A percentile compares a stretch with the other conserved stretches of the same genome.
These are phyloP conservation scores for Helicolenus hilgendorfi DNA, from an alignment of 2,797 vertebrate species.

Conservation along the genomic window DNA sequence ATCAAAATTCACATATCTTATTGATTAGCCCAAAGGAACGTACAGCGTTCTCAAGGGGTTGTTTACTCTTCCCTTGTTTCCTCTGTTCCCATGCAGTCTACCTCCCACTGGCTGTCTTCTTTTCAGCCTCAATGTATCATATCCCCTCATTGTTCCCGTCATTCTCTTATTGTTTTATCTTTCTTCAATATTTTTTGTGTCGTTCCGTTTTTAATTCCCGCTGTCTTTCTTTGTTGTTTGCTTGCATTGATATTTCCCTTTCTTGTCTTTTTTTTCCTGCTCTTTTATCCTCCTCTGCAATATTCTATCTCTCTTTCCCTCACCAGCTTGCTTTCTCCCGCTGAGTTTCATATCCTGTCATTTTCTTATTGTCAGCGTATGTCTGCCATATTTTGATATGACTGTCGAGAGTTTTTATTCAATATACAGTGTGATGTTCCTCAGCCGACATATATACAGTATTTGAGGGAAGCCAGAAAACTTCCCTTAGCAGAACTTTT, in stretches of 20 bases:
- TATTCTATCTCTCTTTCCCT: constrained; percentile 25
- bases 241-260: constrained; percentile 37
- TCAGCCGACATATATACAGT: not conserved
- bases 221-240: constrained; percentile 31
- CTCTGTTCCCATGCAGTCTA: not conserved
- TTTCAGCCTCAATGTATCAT: constrained; percentile 30
- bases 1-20: constrained; percentile 5
- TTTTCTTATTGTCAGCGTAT: constrained; percentile 7
- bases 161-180: constrained; percentile 41
- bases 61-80: constrained; percentile 15
- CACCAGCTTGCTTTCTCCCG: not conserved
- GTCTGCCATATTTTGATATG: constrained; percentile 19
- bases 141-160: constrained; percentile 40
- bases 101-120: constrained; percentile 18
- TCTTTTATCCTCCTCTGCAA: constrained; percentile 67
- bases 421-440: not conserved
- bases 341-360: constrained; percentile 20
- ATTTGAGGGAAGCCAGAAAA: not conserved
- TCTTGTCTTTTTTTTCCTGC: constrained; percentile 20
- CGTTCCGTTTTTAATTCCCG: constrained; percentile 41
- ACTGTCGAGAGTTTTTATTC: constrained; percentile 20
- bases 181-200: constrained; percentile 32
- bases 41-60: not conserved
- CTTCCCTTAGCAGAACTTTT: not conserved
- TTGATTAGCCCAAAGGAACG: constrained; percentile 5